phyloP scores from a whole-genome alignment of 1,140 invertebrate genomes.

The Drosophila ambigua region DNA sequence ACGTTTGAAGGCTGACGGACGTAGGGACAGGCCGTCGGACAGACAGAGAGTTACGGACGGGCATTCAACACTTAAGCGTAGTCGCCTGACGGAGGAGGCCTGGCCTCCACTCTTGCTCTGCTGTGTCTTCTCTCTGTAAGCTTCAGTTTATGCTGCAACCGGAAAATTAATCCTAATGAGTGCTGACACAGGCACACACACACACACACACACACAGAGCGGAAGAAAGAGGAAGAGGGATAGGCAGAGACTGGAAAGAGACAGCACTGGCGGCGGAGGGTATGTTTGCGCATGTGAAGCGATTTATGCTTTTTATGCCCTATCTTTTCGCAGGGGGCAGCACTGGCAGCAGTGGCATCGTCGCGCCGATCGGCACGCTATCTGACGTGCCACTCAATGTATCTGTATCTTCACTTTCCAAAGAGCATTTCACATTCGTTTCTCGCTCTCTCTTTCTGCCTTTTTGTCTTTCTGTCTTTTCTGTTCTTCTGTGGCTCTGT shows the following conservation, averaged over 20 bases:
- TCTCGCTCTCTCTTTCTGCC: not conserved
- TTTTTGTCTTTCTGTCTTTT: slow-evolving; percentile 9
- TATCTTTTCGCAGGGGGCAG: slow-evolving; percentile 4
- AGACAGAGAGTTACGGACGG: slow-evolving; percentile 10
- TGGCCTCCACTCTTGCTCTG: not conserved
- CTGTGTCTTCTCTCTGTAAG: slow-evolving; percentile 55
- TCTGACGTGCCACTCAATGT: not conserved
- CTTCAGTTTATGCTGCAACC: slow-evolving; percentile 79
- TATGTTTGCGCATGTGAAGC: slow-evolving; percentile 71
- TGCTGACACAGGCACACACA: slow-evolving; percentile 69
- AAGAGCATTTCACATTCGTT: slow-evolving; percentile 17
- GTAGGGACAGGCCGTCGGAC: slow-evolving; percentile 15
- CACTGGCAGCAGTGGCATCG: not conserved
- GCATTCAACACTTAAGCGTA: slow-evolving; percentile 66
- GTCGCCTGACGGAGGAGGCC: slow-evolving; percentile 2
- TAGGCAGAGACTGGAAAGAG: slow-evolving; percentile 7
- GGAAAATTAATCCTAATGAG: slow-evolving; percentile 82
- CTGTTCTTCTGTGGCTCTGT: slow-evolving; percentile 34
- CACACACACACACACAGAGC: slow-evolving; percentile 6
- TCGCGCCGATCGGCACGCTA: too few relatives aligned
- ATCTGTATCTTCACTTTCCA: not conserved
- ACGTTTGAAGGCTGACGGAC: slow-evolving; percentile 67
- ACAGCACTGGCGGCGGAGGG: slow-evolving; percentile 1
- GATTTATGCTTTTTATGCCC: slow-evolving; percentile 68
- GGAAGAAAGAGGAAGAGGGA: slow-evolving; percentile 4